Evolutionary conservation across 2,113 vertebrate genomes (phyloP).

Genomic region (Okapia johnstoni): DNA sequence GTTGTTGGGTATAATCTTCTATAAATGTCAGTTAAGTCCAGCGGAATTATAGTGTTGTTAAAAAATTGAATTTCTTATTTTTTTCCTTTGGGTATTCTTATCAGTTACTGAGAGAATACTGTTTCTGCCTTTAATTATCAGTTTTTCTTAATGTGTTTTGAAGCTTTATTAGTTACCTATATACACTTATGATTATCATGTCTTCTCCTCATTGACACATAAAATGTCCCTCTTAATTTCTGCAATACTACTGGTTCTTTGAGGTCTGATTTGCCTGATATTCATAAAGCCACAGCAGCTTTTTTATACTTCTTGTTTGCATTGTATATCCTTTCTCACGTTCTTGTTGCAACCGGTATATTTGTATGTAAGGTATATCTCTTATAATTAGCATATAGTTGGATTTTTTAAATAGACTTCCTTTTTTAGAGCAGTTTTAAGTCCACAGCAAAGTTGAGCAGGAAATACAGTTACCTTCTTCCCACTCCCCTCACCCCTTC

Average conservation of each 20-base stretch:
- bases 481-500: neutral
- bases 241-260: neutral
- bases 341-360: neutral
- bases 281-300: neutral
- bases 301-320: neutral
- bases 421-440: neutral
- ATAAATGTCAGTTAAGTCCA: neutral
- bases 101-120: neutral
- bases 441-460: neutral
- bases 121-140: neutral
- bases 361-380: neutral
- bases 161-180: neutral
- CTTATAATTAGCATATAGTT: neutral
- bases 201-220: neutral
- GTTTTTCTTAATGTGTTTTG: conserved; percentile 4
- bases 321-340: neutral
- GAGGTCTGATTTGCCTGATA: neutral
- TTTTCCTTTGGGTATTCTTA: neutral
- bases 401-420: neutral
- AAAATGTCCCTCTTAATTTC: neutral
- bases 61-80: neutral
- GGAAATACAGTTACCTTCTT: neutral
- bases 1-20: neutral
- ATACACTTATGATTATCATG: neutral
- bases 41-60: neutral